Percentiles rank a stretch among this genome's conserved stretches.
phyloP scores from a whole-genome alignment of 2,797 vertebrate species.

The Oreonectes daqikongensis region DNA sequence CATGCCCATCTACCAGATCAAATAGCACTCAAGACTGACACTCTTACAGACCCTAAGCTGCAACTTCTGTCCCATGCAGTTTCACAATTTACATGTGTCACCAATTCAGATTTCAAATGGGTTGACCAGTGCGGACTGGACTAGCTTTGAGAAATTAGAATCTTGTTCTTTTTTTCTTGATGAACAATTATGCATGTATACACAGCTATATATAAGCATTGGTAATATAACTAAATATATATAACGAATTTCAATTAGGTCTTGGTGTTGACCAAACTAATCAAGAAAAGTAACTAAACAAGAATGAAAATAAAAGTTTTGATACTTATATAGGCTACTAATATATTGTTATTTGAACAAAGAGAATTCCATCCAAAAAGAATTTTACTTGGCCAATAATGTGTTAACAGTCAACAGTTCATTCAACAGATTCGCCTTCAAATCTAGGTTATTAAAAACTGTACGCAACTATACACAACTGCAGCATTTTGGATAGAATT shows the following conservation, averaged over 20 bases:
- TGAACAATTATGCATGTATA: constrained; percentile 6
- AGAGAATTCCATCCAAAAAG: constrained; percentile 25
- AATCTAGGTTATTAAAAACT: neutral
- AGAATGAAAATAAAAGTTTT: constrained; percentile 59
- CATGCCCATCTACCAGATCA: constrained; percentile 89
- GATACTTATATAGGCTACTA: neutral
- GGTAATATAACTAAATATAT: neutral
- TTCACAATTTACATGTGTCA: constrained; percentile 74
- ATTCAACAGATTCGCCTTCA: neutral
- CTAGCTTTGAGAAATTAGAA: constrained; percentile 61
- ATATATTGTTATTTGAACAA: constrained; percentile 3
- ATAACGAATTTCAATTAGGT: neutral
- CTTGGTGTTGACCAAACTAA: neutral
- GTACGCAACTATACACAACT: neutral
- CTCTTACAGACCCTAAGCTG: constrained; percentile 91
- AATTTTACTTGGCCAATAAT: neutral
- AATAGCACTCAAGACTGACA: constrained; percentile 89
- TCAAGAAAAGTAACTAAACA: constrained; percentile 60
- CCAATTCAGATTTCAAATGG: constrained; percentile 64
- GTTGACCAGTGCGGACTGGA: constrained; percentile 68
- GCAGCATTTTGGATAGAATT: constrained; percentile 7
- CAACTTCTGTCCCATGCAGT: constrained; percentile 91
- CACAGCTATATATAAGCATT: neutral
- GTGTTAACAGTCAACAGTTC: neutral
- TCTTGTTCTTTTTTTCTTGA: constrained; percentile 71